Evolutionary conservation across 1,140 invertebrate species (phyloP).

Genomic region (Condylostylus longicornis): DNA sequence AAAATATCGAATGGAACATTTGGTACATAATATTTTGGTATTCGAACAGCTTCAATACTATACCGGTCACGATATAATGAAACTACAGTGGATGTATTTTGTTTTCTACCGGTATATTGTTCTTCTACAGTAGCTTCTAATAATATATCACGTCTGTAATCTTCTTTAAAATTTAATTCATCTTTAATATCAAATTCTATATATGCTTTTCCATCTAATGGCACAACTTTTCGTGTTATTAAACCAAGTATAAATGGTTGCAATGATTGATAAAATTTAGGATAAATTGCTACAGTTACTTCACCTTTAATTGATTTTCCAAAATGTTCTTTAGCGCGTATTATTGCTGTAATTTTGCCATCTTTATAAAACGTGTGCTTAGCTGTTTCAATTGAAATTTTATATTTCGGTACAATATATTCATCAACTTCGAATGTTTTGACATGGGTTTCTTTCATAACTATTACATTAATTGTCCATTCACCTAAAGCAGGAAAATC

Average conservation of each 20-base stretch:
- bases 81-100: slow-evolving; percentile 53
- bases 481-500: slow-evolving; percentile 71
- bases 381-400: slow-evolving; percentile 69
- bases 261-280: slow-evolving; percentile 32
- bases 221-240: slow-evolving; percentile 55
- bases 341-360: slow-evolving; percentile 55
- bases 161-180: slow-evolving; percentile 53
- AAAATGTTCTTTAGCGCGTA: slow-evolving; percentile 59
- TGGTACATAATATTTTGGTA: slow-evolving; percentile 72
- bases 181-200: slow-evolving; percentile 60
- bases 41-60: slow-evolving; percentile 63
- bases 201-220: slow-evolving; percentile 59
- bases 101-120: slow-evolving; percentile 53
- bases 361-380: slow-evolving; percentile 71
- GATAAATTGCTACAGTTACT: slow-evolving; percentile 53
- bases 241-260: slow-evolving; percentile 29
- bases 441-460: slow-evolving; percentile 27
- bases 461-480: slow-evolving; percentile 56
- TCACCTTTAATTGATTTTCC: slow-evolving; percentile 67
- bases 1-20: slow-evolving; percentile 67
- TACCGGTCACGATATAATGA: slow-evolving; percentile 64
- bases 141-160: slow-evolving; percentile 53
- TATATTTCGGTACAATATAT: slow-evolving; percentile 85
- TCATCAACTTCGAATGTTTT: slow-evolving; percentile 44
- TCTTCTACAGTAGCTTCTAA: slow-evolving; percentile 66